Evolutionary conservation across 2,888 invertebrate genomes (phyloP).

Genomic region (Ormyrus nitidulus): DNA sequence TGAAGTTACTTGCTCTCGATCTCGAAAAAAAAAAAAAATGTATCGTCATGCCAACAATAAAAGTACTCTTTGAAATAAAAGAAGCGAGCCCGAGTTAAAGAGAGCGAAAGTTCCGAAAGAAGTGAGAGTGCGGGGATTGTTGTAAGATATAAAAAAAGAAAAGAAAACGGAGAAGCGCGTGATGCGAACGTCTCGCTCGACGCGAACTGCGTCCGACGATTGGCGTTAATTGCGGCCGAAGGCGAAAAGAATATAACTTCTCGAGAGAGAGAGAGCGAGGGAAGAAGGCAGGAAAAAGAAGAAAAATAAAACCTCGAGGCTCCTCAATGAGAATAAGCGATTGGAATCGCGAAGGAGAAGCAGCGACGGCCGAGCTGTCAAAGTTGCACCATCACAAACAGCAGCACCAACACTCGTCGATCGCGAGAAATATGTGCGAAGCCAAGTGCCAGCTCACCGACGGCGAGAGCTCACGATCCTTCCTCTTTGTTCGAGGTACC

Average conservation of each 20-base stretch:
- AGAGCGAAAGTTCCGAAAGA: slow-evolving; percentile 4
- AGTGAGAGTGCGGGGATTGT: neutral
- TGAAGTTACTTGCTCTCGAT: neutral
- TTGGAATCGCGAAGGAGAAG: slow-evolving; percentile 12
- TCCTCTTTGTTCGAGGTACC: slow-evolving; percentile 18
- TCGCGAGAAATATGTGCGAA: slow-evolving; percentile 41
- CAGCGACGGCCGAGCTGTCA: slow-evolving; percentile 14
- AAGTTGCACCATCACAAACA: neutral
- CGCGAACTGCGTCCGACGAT: slow-evolving; percentile 43
- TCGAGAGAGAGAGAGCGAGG: neutral
- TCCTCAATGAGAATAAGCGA: slow-evolving; percentile 50
- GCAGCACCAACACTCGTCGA: neutral
- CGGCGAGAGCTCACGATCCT: slow-evolving; percentile 39
- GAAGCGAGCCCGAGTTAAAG: neutral
- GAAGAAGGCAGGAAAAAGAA: neutral
- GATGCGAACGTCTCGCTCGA: slow-evolving; percentile 38
- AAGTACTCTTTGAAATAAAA: slow-evolving; percentile 30
- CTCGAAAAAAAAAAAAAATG: neutral
- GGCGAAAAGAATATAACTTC: slow-evolving; percentile 37
- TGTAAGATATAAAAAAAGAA: neutral
- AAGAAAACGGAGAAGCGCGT: slow-evolving; percentile 31
- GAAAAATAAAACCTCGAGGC: neutral
- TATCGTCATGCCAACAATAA: neutral
- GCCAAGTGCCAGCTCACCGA: slow-evolving; percentile 30
- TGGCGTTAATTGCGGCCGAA: slow-evolving; percentile 53